A percentile compares a stretch with the other conserved stretches of the same genome.
Conservation (phyloP, 2,888 invertebrate species). For the Dysmachus trigonus region DNA sequence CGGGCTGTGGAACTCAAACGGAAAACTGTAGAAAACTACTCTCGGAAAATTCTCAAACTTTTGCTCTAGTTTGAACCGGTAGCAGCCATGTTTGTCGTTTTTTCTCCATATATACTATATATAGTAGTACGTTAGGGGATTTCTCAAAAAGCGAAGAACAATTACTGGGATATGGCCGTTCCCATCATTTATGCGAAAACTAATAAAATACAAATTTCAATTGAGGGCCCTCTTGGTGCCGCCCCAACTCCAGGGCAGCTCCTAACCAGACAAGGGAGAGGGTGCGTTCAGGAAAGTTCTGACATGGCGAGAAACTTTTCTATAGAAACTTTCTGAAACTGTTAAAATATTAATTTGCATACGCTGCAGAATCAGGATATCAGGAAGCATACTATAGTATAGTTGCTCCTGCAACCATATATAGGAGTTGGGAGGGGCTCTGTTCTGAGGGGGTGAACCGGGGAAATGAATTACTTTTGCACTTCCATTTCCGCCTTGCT, state of each 20-base stretch:
- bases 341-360: conserved; percentile 49
- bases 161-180: neutral
- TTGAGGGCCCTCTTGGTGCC: neutral
- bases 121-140: neutral
- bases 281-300: conserved; percentile 14
- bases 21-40: neutral
- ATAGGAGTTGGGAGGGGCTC: neutral
- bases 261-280: neutral
- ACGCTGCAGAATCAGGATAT: conserved; percentile 17
- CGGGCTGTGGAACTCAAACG: neutral
- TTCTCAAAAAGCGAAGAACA: conserved; percentile 13
- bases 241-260: neutral
- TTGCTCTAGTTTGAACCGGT: neutral
- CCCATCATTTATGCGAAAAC: conserved; percentile 40
- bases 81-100: neutral
- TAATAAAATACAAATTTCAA: conserved; percentile 47
- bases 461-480: conserved; percentile 41
- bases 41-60: neutral
- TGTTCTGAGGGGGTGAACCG: neutral
- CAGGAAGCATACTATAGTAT: neutral
- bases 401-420: neutral
- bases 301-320: conserved; percentile 31
- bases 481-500: conserved; percentile 1
- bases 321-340: conserved; percentile 42
- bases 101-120: too few relatives aligned